Base-by-base conservation (phyloP, 2,113 vertebrate genomes). In the Dunckerocampus dactyliophorus region DNA sequence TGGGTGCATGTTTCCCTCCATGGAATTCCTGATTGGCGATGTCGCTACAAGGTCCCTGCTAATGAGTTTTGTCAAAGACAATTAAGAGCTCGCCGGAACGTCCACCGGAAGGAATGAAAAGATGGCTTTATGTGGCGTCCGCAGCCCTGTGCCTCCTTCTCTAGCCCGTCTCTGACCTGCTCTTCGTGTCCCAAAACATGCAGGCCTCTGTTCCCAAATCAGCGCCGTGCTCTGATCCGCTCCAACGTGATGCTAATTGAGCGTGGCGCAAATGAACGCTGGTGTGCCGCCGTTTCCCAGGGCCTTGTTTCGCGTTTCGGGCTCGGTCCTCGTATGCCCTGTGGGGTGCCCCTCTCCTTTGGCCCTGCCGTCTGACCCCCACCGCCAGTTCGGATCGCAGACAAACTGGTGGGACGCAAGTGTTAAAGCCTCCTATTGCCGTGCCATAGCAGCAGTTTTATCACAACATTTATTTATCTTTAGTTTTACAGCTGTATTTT, bases 41-140 rank as follows among this genome's bases (percentile, higher is more conserved):
- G 90, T 91, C 83, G 82, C 77, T 89, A 90, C 91, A 90, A 89
- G 87, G 88, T 84, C 89, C 86, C 66, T 63, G 76, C 91, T 94
- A 94, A 94, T 94, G 93, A 94, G 92, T 91, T 92, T 91, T 91
- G 89, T 91, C 88, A 90, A 87, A 92, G 90, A 93, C 91, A 95
- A 93, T 94, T 92, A 92, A 67, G 73, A 85, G 80, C 83, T 87
- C 80, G 75, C 84, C 71, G 80, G 77, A 84, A 85, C 80, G 83
- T 77, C 75, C 82, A 59, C 79, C 39, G 69, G 83, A 55, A 51
- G 65, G 70, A 75, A 92, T 92, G 91, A 94, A 93, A 92, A 91
- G 91, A 75, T 90, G 87, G 84, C 92, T 92, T 95, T 94, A 92
- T 95, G 78, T 31, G 72, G 65, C 76, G 69, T 84, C 75, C 72